Base-by-base conservation (phyloP, 2,113 vertebrate species). In the Clarias batrachus region DNA sequence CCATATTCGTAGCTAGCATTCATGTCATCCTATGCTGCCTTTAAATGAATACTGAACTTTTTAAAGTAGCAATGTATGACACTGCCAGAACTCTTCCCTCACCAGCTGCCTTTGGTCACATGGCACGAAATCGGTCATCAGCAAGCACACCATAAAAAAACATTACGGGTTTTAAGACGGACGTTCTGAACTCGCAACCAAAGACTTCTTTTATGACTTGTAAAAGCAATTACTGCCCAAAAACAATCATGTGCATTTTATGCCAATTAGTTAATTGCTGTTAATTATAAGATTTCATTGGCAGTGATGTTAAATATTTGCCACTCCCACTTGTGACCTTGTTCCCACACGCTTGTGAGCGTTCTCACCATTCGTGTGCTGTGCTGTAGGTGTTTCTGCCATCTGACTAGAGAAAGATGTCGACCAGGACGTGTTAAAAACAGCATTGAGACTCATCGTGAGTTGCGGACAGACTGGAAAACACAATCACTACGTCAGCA, bases 401-500 rank as follows among this genome's bases (percentile, higher is more conserved):
- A 17, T 60, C 56, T 59, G 27, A 79, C 10, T 11, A 8, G 56
- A 33, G 21, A 1, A 6, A 62, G 19, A 23, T 17, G 41, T 78
- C n/a, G 3, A 6, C 19, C 56, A 23, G 16, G 76, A 57, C 5
- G 4, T 11, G 14, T 74, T 52, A n/a, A 25, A 76, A 52, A 76
- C 73, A 23, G 7, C 11, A 11, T 16, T 4, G 25, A 25, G 54
- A 52, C 23, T 11, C 37, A 14, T 27, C 3, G n/a, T 54, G 8
- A 79, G 52, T 33, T 33, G 27, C 5, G 9, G 16, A 60, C 77
- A 79, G 27, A 79, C 30, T 21, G 56, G 25, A 57, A 48, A 30
- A 62, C 78, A 62, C 78, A 62, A 41, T 81, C 57, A 81, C 57
- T 7, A 62, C 2, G 52, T 68, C 65, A 83, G 48, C 63, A 65